Evolutionary conservation across 23 tunicate species (phyloP).

Genomic region (Clavelina lepadiformis): DNA sequence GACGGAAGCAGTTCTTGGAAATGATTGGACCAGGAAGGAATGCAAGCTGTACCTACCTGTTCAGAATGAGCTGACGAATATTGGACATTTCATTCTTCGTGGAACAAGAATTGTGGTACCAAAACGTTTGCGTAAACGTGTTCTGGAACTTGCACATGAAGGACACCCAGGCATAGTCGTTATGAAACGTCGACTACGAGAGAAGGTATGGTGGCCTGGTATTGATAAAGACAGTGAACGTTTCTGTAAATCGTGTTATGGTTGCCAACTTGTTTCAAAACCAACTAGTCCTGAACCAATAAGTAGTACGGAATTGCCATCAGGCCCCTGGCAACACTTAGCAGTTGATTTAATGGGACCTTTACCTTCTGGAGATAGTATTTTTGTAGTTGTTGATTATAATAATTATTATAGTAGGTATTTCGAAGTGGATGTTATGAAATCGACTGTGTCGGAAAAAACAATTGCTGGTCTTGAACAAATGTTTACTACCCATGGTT

Average conservation of each 20-base stretch:
- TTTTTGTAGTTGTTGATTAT: constrained; percentile 21
- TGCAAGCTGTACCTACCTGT: too few species aligned
- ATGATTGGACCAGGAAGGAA: too few species aligned
- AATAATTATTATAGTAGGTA: constrained; percentile 20
- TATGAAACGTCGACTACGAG: constrained; percentile 11
- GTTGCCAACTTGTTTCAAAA: constrained; percentile 10
- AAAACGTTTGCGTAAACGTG: constrained; percentile 1
- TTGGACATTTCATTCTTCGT: constrained; percentile 1
- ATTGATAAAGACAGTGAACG: constrained; percentile 26
- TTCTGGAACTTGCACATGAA: constrained; percentile 11
- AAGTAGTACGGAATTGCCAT: constrained; percentile 9
- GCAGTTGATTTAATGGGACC: constrained; percentile 9
- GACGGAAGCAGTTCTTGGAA: too few species aligned
- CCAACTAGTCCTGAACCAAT: constrained; percentile 15
- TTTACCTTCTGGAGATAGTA: not conserved
- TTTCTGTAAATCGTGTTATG: constrained; percentile 10
- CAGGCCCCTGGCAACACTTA: constrained; percentile 21
- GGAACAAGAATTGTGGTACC: constrained; percentile 26
- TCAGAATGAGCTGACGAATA: constrained; percentile 1
- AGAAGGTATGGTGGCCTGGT: constrained; percentile 19
- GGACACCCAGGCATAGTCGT: constrained; percentile 24
- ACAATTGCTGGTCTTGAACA: too few species aligned
- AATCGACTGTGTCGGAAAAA: not conserved
- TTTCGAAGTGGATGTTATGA: constrained; percentile 13
- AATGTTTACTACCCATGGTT: too few species aligned